These are phyloP conservation scores for Chelon labrosus DNA, from an alignment of 2,797 vertebrate species.

Conservation along the genomic window DNA sequence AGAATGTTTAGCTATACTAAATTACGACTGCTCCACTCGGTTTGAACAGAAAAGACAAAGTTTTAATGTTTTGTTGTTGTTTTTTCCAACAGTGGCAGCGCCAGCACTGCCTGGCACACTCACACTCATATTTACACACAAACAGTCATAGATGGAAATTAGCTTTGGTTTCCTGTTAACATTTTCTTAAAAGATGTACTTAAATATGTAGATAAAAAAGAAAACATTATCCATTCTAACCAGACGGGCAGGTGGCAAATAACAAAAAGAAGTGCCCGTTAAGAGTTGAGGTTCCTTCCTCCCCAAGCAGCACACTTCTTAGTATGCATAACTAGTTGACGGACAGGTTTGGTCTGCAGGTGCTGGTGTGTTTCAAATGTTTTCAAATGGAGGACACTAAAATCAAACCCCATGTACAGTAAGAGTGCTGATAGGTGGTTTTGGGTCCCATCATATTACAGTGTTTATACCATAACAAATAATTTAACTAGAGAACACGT, in stretches of 20 bases:
- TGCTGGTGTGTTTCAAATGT: background rate
- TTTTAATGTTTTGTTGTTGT: constrained; percentile 39
- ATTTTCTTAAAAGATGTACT: constrained; percentile 24
- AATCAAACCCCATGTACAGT: background rate
- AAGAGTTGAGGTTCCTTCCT: constrained; percentile 21
- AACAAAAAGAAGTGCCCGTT: constrained; percentile 28
- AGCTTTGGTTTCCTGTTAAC: background rate
- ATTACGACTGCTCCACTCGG: background rate
- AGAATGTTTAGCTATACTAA: constrained; percentile 1
- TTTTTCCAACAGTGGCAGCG: constrained; percentile 30
- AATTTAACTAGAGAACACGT: background rate
- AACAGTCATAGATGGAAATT: background rate
- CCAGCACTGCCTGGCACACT: constrained; percentile 53
- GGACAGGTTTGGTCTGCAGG: background rate
- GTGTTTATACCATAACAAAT: constrained; percentile 25
- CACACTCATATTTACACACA: constrained; percentile 2
- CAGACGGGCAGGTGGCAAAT: background rate
- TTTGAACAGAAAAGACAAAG: constrained; percentile 21
- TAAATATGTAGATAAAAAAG: constrained; percentile 34
- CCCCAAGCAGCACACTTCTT: constrained; percentile 6
- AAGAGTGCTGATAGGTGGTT: background rate
- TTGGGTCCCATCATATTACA: background rate
- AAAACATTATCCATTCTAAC: constrained; percentile 14
- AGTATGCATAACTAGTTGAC: background rate
- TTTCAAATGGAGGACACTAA: constrained; percentile 14